Percentiles rank a stretch among this genome's conserved stretches.
phyloP scores from a whole-genome alignment of 1,140 invertebrate genomes.

The Apolygus lucorum region DNA sequence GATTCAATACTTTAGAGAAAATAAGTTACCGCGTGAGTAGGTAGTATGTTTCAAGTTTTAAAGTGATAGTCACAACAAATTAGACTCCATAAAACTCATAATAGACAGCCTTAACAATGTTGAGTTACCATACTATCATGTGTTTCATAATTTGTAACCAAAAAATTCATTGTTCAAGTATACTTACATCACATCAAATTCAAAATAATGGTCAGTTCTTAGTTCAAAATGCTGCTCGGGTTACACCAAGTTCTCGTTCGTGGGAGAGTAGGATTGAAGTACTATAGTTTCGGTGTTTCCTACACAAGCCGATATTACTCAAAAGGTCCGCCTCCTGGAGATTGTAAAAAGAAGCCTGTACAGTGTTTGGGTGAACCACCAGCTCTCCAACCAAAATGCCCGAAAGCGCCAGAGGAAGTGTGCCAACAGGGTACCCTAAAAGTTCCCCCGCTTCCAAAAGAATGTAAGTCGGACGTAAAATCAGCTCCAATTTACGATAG shows the following conservation, averaged over 20 bases:
- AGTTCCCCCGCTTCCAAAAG: not conserved
- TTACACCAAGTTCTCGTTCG: not conserved
- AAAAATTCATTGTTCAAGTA: too few relatives aligned
- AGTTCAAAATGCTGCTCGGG: not conserved
- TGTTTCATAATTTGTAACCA: too few relatives aligned
- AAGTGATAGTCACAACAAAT: too few relatives aligned
- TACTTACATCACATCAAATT: conserved; percentile 11
- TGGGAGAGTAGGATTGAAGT: not conserved
- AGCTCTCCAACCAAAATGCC: not conserved
- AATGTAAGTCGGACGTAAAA: not conserved
- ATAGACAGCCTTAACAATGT: too few relatives aligned
- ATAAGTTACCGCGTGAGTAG: too few relatives aligned
- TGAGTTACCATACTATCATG: too few relatives aligned
- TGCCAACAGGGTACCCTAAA: conserved; percentile 2
- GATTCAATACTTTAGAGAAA: too few relatives aligned
- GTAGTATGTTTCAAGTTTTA: too few relatives aligned
- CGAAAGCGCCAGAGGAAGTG: not conserved
- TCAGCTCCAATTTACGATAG: not conserved
- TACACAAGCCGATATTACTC: not conserved
- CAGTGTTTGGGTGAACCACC: not conserved
- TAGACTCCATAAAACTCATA: too few relatives aligned
- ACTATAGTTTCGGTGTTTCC: not conserved
- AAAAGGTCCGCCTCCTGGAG: not conserved
- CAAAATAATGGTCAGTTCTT: not conserved
- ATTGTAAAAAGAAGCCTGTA: not conserved